These are phyloP conservation scores for Alectura lathami DNA, from an alignment of 2,113 vertebrate species.

Conservation along the genomic window DNA sequence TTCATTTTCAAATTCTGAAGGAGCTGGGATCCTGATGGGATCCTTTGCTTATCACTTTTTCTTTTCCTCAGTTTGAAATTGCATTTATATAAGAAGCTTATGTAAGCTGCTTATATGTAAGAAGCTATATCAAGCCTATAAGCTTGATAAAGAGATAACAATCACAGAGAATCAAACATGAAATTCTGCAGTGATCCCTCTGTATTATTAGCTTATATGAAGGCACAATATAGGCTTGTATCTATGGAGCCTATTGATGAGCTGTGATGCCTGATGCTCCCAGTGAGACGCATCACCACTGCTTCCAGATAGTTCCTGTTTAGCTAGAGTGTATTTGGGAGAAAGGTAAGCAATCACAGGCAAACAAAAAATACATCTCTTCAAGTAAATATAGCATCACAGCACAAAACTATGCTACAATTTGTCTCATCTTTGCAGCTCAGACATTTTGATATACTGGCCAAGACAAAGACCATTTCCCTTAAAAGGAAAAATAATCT, in stretches of 20 bases:
- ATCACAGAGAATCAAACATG: background rate
- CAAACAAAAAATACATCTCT: background rate
- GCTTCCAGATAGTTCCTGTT: background rate
- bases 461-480: background rate
- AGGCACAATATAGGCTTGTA: background rate
- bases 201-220: background rate
- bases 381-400: background rate
- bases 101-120: background rate
- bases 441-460: background rate
- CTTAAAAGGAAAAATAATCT: background rate
- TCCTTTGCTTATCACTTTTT: background rate
- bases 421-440: background rate
- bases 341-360: background rate
- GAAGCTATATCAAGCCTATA: background rate
- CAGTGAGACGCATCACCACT: background rate
- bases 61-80: background rate
- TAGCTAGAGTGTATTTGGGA: background rate
- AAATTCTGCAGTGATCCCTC: background rate
- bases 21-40: background rate
- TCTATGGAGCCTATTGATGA: background rate
- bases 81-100: background rate
- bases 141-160: background rate
- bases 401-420: background rate
- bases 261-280: background rate
- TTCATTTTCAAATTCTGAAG: background rate